These are phyloP conservation scores for Lanistes nyassanus DNA, from an alignment of 1,140 invertebrate genomes.

Conservation along the genomic window DNA sequence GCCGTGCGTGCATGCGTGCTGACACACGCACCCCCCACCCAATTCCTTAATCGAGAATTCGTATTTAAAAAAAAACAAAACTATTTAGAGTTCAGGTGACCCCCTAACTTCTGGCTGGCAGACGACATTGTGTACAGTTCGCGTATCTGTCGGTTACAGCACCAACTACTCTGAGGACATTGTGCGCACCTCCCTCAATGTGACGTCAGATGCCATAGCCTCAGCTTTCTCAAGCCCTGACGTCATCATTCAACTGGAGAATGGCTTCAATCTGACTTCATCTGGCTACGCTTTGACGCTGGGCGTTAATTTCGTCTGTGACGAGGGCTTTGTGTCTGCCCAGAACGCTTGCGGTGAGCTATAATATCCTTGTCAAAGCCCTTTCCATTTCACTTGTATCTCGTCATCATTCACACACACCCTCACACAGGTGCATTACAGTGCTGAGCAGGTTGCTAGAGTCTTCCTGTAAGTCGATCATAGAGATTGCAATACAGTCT, in stretches of 20 bases:
- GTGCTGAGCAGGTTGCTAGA: neutral
- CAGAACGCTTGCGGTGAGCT: conserved; percentile 17
- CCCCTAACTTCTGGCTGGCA: no score
- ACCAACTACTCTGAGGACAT: neutral
- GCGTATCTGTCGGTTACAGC: no score
- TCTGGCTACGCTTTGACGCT: neutral
- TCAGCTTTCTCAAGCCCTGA: neutral
- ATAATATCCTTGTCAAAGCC: neutral
- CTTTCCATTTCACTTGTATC: neutral
- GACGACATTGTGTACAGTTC: no score
- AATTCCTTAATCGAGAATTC: no score
- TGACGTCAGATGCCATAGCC: neutral
- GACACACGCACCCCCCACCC: no score
- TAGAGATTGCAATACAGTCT: neutral
- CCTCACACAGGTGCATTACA: neutral
- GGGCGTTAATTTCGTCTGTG: conserved; percentile 11
- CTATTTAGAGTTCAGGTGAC: no score
- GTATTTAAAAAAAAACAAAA: no score
- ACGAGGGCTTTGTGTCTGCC: conserved; percentile 9
- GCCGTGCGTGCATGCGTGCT: no score
- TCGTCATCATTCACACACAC: neutral
- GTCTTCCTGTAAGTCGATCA: neutral
- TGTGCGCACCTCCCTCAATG: neutral
- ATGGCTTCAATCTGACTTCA: conserved; percentile 11
- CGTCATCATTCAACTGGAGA: conserved; percentile 6